Evolutionary conservation across 2,888 invertebrate genomes (phyloP).

Genomic region (Mythimna ferrago): DNA sequence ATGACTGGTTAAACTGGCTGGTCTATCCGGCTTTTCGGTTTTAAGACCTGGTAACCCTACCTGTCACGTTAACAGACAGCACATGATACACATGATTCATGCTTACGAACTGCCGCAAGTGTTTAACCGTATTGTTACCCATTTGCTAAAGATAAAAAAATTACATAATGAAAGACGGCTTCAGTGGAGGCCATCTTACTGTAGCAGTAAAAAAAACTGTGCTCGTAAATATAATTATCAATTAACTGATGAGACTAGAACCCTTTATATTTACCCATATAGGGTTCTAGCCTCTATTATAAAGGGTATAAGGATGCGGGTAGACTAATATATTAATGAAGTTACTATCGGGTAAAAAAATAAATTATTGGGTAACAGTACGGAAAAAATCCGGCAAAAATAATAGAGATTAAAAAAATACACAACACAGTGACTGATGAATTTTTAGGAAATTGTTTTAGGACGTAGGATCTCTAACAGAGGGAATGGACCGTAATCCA

Average conservation of each 20-base stretch:
- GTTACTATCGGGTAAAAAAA: no score
- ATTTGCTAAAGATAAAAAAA: slow-evolving; percentile 46
- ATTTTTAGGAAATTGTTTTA: neutral
- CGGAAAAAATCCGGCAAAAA: no score
- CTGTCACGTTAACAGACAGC: slow-evolving; percentile 24
- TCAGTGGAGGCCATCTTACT: slow-evolving; percentile 46
- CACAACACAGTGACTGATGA: neutral
- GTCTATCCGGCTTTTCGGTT: no score
- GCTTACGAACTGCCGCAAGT: slow-evolving; percentile 30
- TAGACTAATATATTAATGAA: no score
- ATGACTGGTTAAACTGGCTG: no score
- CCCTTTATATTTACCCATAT: no score
- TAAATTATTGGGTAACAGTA: no score
- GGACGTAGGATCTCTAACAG: no score
- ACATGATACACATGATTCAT: slow-evolving; percentile 56
- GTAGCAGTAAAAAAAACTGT: slow-evolving; percentile 9
- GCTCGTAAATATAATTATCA: slow-evolving; percentile 6
- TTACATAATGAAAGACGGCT: slow-evolving; percentile 38
- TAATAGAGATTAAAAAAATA: neutral
- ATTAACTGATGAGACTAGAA: no score
- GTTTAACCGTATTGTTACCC: neutral
- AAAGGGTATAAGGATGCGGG: neutral
- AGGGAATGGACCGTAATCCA: no score
- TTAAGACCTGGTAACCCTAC: neutral
- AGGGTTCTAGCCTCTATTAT: no score